These are phyloP conservation scores for Python bivittatus DNA, from an alignment of 2,113 vertebrate species.

Conservation along the genomic window DNA sequence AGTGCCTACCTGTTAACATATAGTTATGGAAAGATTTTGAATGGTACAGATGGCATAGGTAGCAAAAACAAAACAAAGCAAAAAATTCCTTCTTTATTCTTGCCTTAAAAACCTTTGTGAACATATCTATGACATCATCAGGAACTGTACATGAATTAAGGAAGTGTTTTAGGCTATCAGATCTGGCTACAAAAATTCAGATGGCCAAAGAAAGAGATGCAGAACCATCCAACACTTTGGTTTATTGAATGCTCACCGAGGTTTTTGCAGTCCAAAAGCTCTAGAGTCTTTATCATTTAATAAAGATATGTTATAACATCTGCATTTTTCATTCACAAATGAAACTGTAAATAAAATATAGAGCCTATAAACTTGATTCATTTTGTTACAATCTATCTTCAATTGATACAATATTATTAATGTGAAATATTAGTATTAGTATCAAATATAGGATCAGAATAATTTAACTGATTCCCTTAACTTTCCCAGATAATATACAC, in stretches of 20 bases:
- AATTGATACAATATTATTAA: too few relatives aligned
- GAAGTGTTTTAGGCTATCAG: background rate
- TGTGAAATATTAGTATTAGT: too few relatives aligned
- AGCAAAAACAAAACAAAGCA: background rate
- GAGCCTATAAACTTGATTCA: too few relatives aligned
- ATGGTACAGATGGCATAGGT: conserved; percentile 1
- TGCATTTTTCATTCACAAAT: too few relatives aligned
- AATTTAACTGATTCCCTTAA: too few relatives aligned
- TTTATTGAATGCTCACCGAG: background rate
- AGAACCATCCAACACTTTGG: background rate
- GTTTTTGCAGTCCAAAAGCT: background rate
- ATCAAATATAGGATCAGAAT: too few relatives aligned
- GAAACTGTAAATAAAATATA: too few relatives aligned
- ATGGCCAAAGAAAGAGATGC: background rate
- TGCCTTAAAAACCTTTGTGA: background rate
- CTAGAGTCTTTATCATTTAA: background rate
- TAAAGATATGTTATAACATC: background rate
- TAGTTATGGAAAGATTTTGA: background rate
- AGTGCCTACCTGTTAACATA: background rate
- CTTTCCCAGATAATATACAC: too few relatives aligned
- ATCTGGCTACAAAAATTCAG: background rate
- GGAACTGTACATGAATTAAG: background rate
- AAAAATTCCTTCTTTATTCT: background rate
- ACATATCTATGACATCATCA: background rate
- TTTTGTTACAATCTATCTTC: too few relatives aligned